Base-by-base conservation (phyloP, 2,113 vertebrate species). In the Trichomycterus rosablanca region DNA sequence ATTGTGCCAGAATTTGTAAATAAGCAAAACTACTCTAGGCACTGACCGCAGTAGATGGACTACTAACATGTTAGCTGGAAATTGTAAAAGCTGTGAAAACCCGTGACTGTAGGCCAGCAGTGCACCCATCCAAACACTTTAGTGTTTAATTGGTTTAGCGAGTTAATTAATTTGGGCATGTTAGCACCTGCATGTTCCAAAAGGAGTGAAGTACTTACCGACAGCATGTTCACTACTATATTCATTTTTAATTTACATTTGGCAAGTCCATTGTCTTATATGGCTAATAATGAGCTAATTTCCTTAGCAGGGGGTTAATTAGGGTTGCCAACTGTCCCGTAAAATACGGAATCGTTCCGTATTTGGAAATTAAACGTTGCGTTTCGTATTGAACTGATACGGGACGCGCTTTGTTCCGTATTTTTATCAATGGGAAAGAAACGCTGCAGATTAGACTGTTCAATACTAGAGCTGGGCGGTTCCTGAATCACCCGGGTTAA, bases 121-220 rank as follows among this genome's bases (percentile, higher is more conserved):
- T 16, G 53, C 56, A 54, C 51, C 20, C 51, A 59, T 22, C 50
- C 51, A 37, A 35, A 24, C 45, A n/a, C 57, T 53, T 51, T 37
- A 15, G 37, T 65, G 23, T 45, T 70, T 67, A 72, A 75, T 75
- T 70, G 54, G 70, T 56, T 72, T 18, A 56, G 23, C 32, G 51
- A 67, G 59, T 72, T 63, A 75, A 75, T 75, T 70, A 72, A 39
- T 30, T 10, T 40, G 16, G 35, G 37, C 59, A 60, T 56, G 70
- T 72, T 75, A 63, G 44, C 74, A 72, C 74, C 70, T 69, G 39
- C 54, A 66, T 19, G 11, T 35, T 75, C 61, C 49, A 63, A 72
- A 72, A 66, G 48, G 58, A 63, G 58, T 54, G 30, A 69, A 67
- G 51, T 32, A 34, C 42, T 55, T 59, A 42, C 30, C 12, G 10